Evolutionary conservation across 2,113 vertebrate genomes (phyloP).

Genomic region (Elephas maximus): DNA sequence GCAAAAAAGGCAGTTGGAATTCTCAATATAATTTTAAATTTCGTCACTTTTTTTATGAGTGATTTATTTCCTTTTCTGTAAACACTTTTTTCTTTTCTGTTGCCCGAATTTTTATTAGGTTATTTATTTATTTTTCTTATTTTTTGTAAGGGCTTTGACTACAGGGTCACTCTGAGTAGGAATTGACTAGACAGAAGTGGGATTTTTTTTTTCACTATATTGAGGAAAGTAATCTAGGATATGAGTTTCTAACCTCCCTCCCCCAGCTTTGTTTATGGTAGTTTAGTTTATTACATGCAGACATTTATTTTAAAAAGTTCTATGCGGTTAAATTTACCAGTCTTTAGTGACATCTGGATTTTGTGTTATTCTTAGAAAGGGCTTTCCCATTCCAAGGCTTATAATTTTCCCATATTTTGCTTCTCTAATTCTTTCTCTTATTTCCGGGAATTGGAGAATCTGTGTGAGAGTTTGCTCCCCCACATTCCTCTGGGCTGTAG

Average conservation of each 20-base stretch:
- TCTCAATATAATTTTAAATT: not conserved
- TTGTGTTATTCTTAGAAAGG: not conserved
- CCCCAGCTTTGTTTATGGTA: not conserved
- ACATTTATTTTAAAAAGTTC: slow-evolving; percentile 49
- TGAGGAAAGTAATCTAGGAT: not conserved
- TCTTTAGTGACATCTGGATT: not conserved
- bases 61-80: not conserved
- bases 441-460: not conserved
- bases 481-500: not conserved
- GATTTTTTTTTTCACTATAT: too few species aligned
- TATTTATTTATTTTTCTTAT: not conserved
- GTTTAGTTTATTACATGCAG: not conserved
- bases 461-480: too few species aligned
- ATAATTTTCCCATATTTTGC: not conserved
- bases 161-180: too few species aligned
- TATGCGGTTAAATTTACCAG: not conserved
- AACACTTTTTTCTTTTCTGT: not conserved
- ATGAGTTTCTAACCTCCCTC: not conserved
- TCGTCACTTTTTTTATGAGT: not conserved
- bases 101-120: not conserved
- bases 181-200: too few species aligned
- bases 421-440: not conserved
- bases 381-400: not conserved
- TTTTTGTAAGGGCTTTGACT: not conserved
- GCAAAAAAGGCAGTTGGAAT: too few species aligned